phyloP scores from a whole-genome alignment of 2,113 vertebrate species.

The Trinectes maculatus region DNA sequence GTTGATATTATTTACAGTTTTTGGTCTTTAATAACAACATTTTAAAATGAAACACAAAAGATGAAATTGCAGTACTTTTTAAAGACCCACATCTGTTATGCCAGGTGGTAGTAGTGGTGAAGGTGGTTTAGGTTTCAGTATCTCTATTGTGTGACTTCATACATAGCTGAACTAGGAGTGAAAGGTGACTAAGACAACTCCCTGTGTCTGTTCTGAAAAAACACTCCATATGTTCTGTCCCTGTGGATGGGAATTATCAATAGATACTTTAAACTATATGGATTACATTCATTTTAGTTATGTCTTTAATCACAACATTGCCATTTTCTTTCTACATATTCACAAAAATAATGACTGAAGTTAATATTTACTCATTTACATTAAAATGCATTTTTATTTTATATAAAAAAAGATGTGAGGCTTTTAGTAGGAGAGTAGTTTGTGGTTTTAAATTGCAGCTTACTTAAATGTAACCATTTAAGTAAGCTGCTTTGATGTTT shows the following conservation, averaged over 20 bases:
- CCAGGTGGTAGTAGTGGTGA: no score
- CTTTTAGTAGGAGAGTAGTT: not conserved
- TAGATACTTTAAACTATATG: slow-evolving; percentile 42
- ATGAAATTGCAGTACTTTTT: not conserved
- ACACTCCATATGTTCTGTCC: slow-evolving; percentile 4
- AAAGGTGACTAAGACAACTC: slow-evolving; percentile 65
- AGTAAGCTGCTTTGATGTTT: no score
- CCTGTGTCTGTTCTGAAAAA: slow-evolving; percentile 28
- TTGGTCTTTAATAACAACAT: no score
- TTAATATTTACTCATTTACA: no score
- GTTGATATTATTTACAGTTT: no score
- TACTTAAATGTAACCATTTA: no score
- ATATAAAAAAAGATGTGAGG: slow-evolving; percentile 2
- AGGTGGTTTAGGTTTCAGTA: slow-evolving; percentile 8
- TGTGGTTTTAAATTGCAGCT: not conserved
- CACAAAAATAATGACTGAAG: no score
- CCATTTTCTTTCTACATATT: no score
- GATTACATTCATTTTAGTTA: no score
- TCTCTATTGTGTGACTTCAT: slow-evolving; percentile 58
- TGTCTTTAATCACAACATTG: no score
- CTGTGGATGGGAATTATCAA: slow-evolving; percentile 33
- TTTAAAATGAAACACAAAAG: no score
- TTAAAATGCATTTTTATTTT: not conserved
- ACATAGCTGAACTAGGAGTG: slow-evolving; percentile 66
- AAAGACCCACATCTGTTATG: slow-evolving; percentile 2